Base-by-base conservation (phyloP, 2,888 invertebrate genomes). In the Drosophila subsilvestris region DNA sequence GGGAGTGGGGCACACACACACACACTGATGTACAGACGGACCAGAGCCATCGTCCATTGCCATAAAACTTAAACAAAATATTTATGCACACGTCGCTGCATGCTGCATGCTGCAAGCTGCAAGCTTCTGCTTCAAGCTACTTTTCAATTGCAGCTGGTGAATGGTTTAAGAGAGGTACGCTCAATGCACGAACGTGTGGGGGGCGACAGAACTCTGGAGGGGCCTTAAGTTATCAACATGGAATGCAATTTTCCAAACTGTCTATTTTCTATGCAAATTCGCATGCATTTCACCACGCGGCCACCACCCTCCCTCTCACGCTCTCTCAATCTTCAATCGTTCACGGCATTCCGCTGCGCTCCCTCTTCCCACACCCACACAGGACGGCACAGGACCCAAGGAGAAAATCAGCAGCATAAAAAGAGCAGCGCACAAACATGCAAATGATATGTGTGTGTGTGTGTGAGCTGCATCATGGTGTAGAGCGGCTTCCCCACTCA, bases 211-310 rank as follows among this genome's bases (percentile, higher is more conserved):
- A 44, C 44, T 32, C 66, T 65, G 51, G 65, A 42, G 83, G 79
- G 69, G 82, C 82, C 84, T 84, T 87, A 86, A 86, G 86, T 88
- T 85, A 85, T 85, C 85, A 85, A 80, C 88, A 83, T 83, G 76
- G 86, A 85, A 88, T 85, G 85, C 85, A 85, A 85, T 85, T 85
- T 85, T 88, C 85, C 86, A 85, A 85, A 88, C 85, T 86, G 85
- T 88, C 85, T 85, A 88, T 85, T 88, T 88, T 78, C 83, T 80
- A 87, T 87, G 84, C 78, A 87, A 83, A 83, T 83, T 86, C 87
- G 75, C 81, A 77, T 76, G 82, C 84, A 82, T 81, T 81, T 83
- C 84, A 74, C 53, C 47, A 62, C 69, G 74, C 76, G 29, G 58
- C 44, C 54, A 25, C 25, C 48, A 53, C 22, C 9, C 61, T 51